These are phyloP conservation scores for Calliopum simillimum DNA, from an alignment of 2,888 invertebrate species.

Conservation along the genomic window DNA sequence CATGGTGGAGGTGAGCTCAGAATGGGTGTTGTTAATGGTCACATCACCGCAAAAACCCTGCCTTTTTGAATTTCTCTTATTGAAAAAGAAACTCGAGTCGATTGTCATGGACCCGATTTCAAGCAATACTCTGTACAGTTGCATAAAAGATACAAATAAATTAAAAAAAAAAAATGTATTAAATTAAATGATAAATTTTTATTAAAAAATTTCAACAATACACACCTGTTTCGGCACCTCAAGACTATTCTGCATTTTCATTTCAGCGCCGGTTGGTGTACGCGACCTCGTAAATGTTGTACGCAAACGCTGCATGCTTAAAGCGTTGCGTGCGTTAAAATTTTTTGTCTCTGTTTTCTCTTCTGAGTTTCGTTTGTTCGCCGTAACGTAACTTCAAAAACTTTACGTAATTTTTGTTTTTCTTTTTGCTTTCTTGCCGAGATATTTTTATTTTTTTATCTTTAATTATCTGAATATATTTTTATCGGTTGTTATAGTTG, in stretches of 20 bases:
- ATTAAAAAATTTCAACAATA: background rate
- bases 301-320: slow-evolving; percentile 72
- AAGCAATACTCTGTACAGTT: too few species aligned
- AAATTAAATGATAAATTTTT: background rate
- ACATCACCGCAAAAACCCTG: too few species aligned
- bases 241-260: slow-evolving; percentile 91
- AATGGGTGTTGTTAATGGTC: too few species aligned
- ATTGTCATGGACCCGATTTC: too few species aligned
- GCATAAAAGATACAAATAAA: too few species aligned
- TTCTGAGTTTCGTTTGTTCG: background rate
- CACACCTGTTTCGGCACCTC: slow-evolving; percentile 87
- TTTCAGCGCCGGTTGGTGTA: slow-evolving; percentile 89
- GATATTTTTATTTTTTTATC: too few species aligned
- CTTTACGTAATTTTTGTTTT: too few species aligned
- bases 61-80: too few species aligned
- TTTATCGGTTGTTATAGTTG: background rate
- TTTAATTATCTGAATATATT: background rate
- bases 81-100: too few species aligned
- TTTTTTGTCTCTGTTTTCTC: background rate
- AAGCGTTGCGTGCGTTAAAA: slow-evolving; percentile 28
- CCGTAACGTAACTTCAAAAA: too few species aligned
- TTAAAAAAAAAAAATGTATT: background rate
- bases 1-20: too few species aligned
- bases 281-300: slow-evolving; percentile 89
- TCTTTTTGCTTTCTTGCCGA: too few species aligned